A percentile compares a stretch with the other conserved stretches of the same genome.
phyloP scores from a whole-genome alignment of 1,140 invertebrate species.

The Pogonognathellus flavescens region DNA sequence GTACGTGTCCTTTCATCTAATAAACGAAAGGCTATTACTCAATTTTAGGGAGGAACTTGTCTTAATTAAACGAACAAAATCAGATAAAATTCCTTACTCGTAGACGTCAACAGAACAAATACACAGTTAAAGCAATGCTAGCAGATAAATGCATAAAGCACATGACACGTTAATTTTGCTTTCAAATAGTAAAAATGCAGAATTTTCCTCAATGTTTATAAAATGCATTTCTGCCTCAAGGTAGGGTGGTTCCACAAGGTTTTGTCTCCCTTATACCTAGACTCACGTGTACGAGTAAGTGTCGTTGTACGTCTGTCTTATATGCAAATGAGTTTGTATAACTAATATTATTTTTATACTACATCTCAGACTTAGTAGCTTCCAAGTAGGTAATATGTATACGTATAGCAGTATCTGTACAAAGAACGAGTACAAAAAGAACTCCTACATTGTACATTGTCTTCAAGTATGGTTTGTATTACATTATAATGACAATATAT shows the following conservation, averaged over 20 bases:
- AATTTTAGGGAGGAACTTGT: neutral
- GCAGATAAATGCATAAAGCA: neutral
- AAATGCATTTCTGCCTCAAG: neutral
- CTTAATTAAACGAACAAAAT: neutral
- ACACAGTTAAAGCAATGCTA: too few relatives aligned
- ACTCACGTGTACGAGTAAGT: neutral
- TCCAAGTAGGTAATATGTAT: too few relatives aligned
- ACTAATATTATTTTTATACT: too few relatives aligned
- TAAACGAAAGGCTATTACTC: neutral
- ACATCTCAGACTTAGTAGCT: too few relatives aligned
- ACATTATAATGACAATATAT: too few relatives aligned
- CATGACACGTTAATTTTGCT: neutral
- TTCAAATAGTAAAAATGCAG: constrained; percentile 26
- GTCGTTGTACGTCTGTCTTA: too few relatives aligned
- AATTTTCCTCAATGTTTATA: neutral
- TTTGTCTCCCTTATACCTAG: neutral
- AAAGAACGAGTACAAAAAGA: too few relatives aligned
- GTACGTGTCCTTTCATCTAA: too few relatives aligned
- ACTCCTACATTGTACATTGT: too few relatives aligned
- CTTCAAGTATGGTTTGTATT: too few relatives aligned
- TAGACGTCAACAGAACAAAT: neutral
- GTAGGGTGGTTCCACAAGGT: constrained; percentile 25
- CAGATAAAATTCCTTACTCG: neutral
- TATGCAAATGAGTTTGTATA: too few relatives aligned
- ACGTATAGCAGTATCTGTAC: too few relatives aligned